Percentiles rank a stretch among this genome's conserved stretches.
These are phyloP conservation scores for Deroptyus accipitrinus DNA, from an alignment of 2,113 vertebrate species.

Conservation along the genomic window DNA sequence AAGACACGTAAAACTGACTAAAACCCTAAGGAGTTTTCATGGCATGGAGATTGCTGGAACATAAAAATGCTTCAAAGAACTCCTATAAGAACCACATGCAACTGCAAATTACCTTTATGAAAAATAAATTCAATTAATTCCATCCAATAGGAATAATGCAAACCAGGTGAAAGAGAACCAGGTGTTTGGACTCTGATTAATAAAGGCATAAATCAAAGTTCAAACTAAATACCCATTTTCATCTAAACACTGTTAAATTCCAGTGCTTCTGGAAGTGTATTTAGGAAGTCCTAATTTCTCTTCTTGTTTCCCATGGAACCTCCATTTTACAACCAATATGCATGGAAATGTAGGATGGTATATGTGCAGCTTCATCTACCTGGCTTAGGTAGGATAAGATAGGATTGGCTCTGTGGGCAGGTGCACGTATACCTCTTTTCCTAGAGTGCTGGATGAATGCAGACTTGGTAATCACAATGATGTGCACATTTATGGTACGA, in stretches of 20 bases:
- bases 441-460: background rate
- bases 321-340: background rate
- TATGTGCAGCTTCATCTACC: accelerated
- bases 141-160: background rate
- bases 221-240: background rate
- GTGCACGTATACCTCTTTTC: background rate
- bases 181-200: background rate
- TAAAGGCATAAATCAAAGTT: background rate
- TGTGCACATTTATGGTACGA: background rate
- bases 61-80: background rate
- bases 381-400: background rate
- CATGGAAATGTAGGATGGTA: background rate
- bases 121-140: background rate
- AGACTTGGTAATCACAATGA: background rate
- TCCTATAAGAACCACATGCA: background rate
- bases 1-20: background rate
- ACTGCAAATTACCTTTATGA: background rate
- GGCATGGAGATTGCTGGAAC: background rate
- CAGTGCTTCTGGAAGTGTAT: background rate
- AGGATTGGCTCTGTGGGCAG: background rate
- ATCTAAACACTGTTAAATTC: background rate
- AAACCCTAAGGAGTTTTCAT: background rate
- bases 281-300: background rate
- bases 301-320: background rate
- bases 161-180: background rate